phyloP scores from a whole-genome alignment of 2,113 vertebrate species.

The Apistogramma diplotaenia region DNA sequence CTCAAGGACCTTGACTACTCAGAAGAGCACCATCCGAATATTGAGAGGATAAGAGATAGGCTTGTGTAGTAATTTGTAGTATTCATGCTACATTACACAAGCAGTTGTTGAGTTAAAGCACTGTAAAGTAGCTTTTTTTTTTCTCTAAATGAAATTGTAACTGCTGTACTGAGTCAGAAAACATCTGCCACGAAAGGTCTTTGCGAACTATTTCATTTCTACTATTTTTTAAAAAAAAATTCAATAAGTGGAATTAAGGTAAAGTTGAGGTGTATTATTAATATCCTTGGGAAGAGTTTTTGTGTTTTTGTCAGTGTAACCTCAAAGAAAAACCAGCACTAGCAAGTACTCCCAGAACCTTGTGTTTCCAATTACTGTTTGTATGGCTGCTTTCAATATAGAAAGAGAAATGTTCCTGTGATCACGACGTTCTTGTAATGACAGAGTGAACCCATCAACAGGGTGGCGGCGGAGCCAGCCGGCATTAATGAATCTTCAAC shows the following conservation, averaged over 20 bases:
- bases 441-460: slow-evolving; percentile 50
- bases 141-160: slow-evolving; percentile 29
- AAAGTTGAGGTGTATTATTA: not conserved
- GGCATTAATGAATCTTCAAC: slow-evolving; percentile 52
- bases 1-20: slow-evolving; percentile 43
- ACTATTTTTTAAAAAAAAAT: not conserved
- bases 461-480: slow-evolving; percentile 10
- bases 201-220: slow-evolving; percentile 1
- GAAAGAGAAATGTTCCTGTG: slow-evolving; percentile 18
- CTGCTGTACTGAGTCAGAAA: not conserved
- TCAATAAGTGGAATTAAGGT: not conserved
- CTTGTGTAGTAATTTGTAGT: slow-evolving; percentile 55
- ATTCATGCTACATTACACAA: slow-evolving; percentile 70
- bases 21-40: slow-evolving; percentile 20
- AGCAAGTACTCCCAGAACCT: not conserved
- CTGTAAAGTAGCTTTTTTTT: slow-evolving; percentile 36
- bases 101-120: slow-evolving; percentile 42
- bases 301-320: slow-evolving; percentile 20
- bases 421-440: slow-evolving; percentile 17
- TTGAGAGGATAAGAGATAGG: slow-evolving; percentile 50
- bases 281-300: not conserved
- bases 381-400: slow-evolving; percentile 5
- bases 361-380: slow-evolving; percentile 19
- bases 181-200: slow-evolving; percentile 6
- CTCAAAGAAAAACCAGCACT: not conserved